Evolutionary conservation across 2,113 vertebrate genomes (phyloP).

Genomic region (Neodon shergylaensis): DNA sequence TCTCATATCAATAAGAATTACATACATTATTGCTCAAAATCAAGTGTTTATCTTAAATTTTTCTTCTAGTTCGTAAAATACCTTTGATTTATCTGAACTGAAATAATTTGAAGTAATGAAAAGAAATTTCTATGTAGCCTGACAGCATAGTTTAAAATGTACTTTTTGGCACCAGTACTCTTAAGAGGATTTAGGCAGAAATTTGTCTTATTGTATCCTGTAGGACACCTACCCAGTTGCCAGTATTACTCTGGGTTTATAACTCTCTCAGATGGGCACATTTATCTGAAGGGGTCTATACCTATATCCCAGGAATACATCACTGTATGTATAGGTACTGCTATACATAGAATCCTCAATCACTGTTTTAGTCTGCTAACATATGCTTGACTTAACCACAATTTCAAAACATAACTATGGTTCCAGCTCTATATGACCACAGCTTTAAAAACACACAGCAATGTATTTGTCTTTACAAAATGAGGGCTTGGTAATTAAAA

Average conservation of each 20-base stretch:
- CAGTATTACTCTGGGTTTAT: background rate
- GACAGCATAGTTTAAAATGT: background rate
- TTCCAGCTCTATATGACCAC: background rate
- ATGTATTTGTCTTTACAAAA: background rate
- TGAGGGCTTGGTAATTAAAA: background rate
- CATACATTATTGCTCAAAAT: background rate
- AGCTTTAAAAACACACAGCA: background rate
- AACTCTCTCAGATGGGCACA: background rate
- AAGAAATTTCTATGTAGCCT: background rate
- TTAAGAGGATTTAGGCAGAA: background rate
- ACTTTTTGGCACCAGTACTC: background rate
- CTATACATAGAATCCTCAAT: background rate
- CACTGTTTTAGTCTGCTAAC: background rate
- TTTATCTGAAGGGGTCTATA: background rate
- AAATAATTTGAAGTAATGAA: background rate
- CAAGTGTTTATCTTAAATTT: background rate
- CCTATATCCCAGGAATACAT: background rate
- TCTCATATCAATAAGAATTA: background rate
- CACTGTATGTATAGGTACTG: background rate
- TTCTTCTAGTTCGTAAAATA: slow-evolving; percentile 22
- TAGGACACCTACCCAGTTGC: background rate
- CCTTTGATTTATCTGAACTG: slow-evolving; percentile 2
- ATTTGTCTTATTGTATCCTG: background rate
- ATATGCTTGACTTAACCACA: background rate
- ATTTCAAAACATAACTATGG: background rate